Evolutionary conservation across 2,888 invertebrate genomes (phyloP).

Genomic region (Sclerodermus sp.): DNA sequence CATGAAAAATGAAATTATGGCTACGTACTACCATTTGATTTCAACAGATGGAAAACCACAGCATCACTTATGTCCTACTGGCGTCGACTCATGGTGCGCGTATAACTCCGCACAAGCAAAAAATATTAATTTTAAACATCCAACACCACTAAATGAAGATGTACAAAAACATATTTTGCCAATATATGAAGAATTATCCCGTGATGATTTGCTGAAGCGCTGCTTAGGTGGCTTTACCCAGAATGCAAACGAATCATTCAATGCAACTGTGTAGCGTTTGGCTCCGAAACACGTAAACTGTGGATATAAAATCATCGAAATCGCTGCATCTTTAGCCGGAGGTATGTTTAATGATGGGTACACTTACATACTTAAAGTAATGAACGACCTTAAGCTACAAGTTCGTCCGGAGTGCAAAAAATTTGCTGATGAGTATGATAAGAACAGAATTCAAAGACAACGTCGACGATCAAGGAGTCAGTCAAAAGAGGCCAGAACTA

Average conservation of each 20-base stretch:
- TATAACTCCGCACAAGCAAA: not conserved
- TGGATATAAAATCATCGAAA: slow-evolving; percentile 23
- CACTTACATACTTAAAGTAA: slow-evolving; percentile 10
- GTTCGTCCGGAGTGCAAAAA: slow-evolving; percentile 3
- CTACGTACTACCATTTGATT: slow-evolving; percentile 9
- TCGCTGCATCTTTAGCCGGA: slow-evolving; percentile 21
- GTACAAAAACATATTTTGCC: slow-evolving; percentile 11
- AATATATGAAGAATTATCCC: slow-evolving; percentile 21
- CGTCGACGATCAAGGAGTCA: not conserved
- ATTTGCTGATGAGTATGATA: slow-evolving; percentile 2
- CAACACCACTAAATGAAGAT: slow-evolving; percentile 9
- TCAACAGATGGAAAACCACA: slow-evolving; percentile 9
- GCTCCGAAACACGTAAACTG: slow-evolving; percentile 22
- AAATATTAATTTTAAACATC: not conserved
- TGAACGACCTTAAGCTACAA: slow-evolving; percentile 3
- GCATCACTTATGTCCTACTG: slow-evolving; percentile 7
- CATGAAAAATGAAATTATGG: slow-evolving; percentile 7
- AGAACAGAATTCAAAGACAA: not conserved
- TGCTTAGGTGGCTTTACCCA: slow-evolving; percentile 25
- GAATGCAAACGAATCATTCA: slow-evolving; percentile 26
- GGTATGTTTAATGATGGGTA: slow-evolving; percentile 19
- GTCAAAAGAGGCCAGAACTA: not conserved
- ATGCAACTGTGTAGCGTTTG: slow-evolving; percentile 24
- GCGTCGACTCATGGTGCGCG: slow-evolving; percentile 8
- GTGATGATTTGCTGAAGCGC: slow-evolving; percentile 15